Evolutionary conservation across 2,888 invertebrate species (phyloP).

Genomic region (Taphrorychus bicolor): DNA sequence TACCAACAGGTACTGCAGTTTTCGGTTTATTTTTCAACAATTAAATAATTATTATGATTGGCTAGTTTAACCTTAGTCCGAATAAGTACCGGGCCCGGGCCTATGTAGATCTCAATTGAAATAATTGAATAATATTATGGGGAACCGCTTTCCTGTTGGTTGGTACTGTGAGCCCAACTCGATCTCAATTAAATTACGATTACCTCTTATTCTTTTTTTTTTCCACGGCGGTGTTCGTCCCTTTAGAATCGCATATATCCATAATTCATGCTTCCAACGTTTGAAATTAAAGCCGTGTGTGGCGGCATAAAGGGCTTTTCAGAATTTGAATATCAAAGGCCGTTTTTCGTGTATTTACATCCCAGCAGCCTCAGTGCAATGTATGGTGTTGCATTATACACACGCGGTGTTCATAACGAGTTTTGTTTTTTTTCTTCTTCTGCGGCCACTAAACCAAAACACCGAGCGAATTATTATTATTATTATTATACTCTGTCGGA

Average conservation of each 20-base stretch:
- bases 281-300: conserved; percentile 25
- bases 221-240: neutral
- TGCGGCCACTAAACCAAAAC: neutral
- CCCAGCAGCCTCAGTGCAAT: neutral
- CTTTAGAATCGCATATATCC: neutral
- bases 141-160: conserved; percentile 14
- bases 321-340: conserved; percentile 34
- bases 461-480: neutral
- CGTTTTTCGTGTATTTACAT: conserved; percentile 20
- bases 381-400: neutral
- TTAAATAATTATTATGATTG: conserved; percentile 25
- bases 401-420: neutral
- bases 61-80: conserved; percentile 21
- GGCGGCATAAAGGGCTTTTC: conserved; percentile 23
- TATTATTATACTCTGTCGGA: neutral
- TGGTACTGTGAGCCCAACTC: conserved; percentile 1
- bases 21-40: conserved; percentile 28
- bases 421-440: neutral
- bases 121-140: conserved; percentile 30
- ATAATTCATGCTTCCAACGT: conserved; percentile 27
- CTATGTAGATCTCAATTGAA: conserved; percentile 32
- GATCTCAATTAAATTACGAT: conserved; percentile 18
- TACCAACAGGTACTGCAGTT: conserved; percentile 31
- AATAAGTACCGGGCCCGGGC: conserved; percentile 13
- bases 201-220: too few relatives aligned